Conservation (phyloP, 2,888 invertebrate species). For the Cordilura impudica region DNA sequence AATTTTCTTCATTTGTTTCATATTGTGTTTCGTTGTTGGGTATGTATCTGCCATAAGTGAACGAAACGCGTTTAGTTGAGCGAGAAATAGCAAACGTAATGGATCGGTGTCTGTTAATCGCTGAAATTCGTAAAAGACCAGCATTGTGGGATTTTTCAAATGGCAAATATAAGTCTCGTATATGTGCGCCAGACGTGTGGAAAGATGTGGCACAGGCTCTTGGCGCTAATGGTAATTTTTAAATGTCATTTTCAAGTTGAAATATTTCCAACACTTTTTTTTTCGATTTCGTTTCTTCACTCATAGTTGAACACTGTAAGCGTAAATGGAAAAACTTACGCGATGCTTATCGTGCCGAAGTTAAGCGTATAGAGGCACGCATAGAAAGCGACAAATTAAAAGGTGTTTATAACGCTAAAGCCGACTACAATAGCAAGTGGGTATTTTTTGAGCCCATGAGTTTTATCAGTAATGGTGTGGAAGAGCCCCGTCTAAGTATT, state of each 20-base stretch:
- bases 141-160: slow-evolving; percentile 69
- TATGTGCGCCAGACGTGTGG: slow-evolving; percentile 68
- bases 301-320: slow-evolving; percentile 66
- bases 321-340: slow-evolving; percentile 73
- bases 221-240: slow-evolving; percentile 67
- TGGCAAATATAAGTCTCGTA: slow-evolving; percentile 69
- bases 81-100: slow-evolving; percentile 71
- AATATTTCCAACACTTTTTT: not conserved
- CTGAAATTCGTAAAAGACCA: slow-evolving; percentile 69
- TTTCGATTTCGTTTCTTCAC: not conserved
- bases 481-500: slow-evolving; percentile 9
- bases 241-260: not conserved
- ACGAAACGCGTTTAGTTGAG: slow-evolving; percentile 66
- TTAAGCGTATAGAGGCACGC: slow-evolving; percentile 59
- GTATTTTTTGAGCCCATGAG: slow-evolving; percentile 62
- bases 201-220: slow-evolving; percentile 65
- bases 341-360: slow-evolving; percentile 64
- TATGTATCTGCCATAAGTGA: not conserved
- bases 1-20: not conserved
- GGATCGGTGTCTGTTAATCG: slow-evolving; percentile 70
- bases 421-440: slow-evolving; percentile 58
- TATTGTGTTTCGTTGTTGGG: not conserved
- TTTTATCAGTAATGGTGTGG: slow-evolving; percentile 54
- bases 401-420: slow-evolving; percentile 43
- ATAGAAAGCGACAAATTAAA: slow-evolving; percentile 37